A percentile compares a stretch with the other conserved stretches of the same genome.
These are phyloP conservation scores for Campoletis raptor DNA, from an alignment of 2,888 invertebrate species.

Conservation along the genomic window DNA sequence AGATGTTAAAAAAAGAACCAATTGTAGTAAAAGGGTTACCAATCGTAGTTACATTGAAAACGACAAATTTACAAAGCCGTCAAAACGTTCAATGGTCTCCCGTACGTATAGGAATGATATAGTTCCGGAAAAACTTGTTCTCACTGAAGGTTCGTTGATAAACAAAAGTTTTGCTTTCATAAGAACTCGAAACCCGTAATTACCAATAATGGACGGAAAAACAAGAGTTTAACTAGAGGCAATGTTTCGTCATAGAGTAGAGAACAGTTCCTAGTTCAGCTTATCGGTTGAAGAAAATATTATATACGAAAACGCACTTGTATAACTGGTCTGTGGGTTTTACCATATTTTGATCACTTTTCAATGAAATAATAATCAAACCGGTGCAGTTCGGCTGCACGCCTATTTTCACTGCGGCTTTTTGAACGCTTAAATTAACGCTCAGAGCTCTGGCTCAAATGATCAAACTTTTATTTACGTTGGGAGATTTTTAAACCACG, in stretches of 20 bases:
- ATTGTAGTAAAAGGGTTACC: neutral
- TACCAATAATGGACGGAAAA: constrained; percentile 31
- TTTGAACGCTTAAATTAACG: no score
- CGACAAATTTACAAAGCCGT: constrained; percentile 15
- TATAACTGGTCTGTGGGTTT: neutral
- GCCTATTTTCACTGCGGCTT: no score
- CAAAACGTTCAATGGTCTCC: neutral
- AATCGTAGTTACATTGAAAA: neutral
- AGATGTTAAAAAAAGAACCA: constrained; percentile 16
- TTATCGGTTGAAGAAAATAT: neutral
- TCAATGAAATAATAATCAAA: neutral
- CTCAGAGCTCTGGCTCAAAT: no score
- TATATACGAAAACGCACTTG: neutral
- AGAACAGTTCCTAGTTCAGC: constrained; percentile 43
- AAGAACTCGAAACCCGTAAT: constrained; percentile 21
- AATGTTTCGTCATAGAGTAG: neutral
- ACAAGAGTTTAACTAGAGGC: constrained; percentile 23
- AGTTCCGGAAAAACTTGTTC: neutral
- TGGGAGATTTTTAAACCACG: no score
- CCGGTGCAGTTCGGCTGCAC: no score
- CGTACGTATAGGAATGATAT: neutral
- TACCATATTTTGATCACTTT: neutral
- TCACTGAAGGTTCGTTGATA: neutral
- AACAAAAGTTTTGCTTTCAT: constrained; percentile 17
- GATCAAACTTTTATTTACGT: no score